Conservation (phyloP, 2,113 vertebrate species). For the Onychostoma macrolepis region DNA sequence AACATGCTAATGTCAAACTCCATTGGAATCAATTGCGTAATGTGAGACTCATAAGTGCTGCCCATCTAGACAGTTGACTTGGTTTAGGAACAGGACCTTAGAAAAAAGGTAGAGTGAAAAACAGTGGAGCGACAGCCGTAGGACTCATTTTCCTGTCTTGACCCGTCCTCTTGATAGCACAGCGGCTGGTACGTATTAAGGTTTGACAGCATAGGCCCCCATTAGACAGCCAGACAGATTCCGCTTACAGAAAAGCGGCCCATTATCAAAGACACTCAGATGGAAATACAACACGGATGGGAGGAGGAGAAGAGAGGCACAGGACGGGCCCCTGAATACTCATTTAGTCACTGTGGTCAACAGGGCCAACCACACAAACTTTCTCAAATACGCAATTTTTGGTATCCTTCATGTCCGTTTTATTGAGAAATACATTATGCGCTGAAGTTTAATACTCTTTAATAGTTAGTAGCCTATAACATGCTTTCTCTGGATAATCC, state of each 20-base stretch:
- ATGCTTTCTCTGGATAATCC: neutral
- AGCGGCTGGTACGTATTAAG: constrained; percentile 54
- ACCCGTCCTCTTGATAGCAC: constrained; percentile 7
- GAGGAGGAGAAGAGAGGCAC: constrained; percentile 54
- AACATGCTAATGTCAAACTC: too few species aligned
- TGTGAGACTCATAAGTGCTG: neutral
- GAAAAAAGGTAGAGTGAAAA: neutral
- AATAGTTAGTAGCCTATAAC: neutral
- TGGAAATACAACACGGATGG: constrained; percentile 64
- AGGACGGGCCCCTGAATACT: constrained; percentile 56
- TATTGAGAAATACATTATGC: neutral
- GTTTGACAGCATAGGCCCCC: constrained; percentile 63
- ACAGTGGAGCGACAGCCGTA: neutral
- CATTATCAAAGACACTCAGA: constrained; percentile 65
- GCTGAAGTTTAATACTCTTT: neutral
- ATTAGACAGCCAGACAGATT: constrained; percentile 64
- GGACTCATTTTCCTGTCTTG: constrained; percentile 24
- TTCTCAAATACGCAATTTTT: neutral
- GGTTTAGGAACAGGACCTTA: neutral
- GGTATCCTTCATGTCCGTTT: neutral
- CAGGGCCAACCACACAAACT: constrained; percentile 25
- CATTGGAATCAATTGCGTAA: neutral
- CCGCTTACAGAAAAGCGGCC: constrained; percentile 64
- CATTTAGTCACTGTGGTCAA: constrained; percentile 59
- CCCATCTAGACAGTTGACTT: neutral